Conservation (phyloP, 2,113 vertebrate genomes). For the Phoxinus phoxinus region DNA sequence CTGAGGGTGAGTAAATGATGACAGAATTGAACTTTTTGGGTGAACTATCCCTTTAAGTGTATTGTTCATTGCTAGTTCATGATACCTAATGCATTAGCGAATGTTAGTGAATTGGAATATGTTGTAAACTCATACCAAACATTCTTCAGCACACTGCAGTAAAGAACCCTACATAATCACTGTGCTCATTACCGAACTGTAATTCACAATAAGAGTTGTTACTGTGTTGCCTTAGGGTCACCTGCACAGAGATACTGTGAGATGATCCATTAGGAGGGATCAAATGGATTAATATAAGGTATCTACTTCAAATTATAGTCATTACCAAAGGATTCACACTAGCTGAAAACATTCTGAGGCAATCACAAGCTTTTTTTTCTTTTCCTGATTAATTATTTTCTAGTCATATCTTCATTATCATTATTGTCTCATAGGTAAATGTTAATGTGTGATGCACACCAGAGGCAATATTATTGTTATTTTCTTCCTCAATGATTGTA, state of each 20-base stretch:
- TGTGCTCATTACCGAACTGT: constrained; percentile 52
- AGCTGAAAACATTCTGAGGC: constrained; percentile 45
- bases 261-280: constrained; percentile 47
- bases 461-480: constrained; percentile 51
- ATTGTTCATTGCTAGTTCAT: background rate
- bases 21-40: no score
- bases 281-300: constrained; percentile 38
- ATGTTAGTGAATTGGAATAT: background rate
- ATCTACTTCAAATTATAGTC: constrained; percentile 57
- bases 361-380: constrained; percentile 13
- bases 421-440: constrained; percentile 8
- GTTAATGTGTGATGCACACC: constrained; percentile 28
- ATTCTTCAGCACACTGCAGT: constrained; percentile 17
- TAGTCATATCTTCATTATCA: constrained; percentile 15
- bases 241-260: constrained; percentile 50
- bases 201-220: constrained; percentile 56
- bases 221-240: constrained; percentile 70
- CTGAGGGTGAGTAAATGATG: no score
- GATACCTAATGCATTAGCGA: background rate
- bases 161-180: constrained; percentile 40
- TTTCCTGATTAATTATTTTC: constrained; percentile 23
- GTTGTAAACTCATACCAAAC: constrained; percentile 9
- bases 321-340: constrained; percentile 55
- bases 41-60: no score
- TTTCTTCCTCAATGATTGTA: constrained; percentile 35